Evolutionary conservation across 1,140 invertebrate species (phyloP).

Genomic region (Zaprionus vittiger): DNA sequence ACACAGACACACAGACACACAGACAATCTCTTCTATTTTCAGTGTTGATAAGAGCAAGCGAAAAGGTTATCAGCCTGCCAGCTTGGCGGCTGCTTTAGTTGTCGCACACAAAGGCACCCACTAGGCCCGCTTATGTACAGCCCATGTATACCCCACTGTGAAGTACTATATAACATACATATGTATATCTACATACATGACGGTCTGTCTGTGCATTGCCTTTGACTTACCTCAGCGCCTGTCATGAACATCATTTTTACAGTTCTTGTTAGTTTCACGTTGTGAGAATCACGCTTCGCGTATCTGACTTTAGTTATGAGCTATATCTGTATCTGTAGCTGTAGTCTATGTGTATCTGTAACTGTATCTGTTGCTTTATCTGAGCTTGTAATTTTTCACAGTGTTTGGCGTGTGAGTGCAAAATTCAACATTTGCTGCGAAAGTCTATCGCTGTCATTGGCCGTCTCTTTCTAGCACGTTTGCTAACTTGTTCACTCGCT

Average conservation of each 20-base stretch:
- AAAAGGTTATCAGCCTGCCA: constrained; percentile 59
- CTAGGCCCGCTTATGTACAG: constrained; percentile 2
- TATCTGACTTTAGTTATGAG: constrained; percentile 20
- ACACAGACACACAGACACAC: neutral
- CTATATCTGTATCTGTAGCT: constrained; percentile 39
- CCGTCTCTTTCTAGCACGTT: constrained; percentile 56
- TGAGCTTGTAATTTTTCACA: constrained; percentile 29
- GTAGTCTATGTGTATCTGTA: constrained; percentile 15
- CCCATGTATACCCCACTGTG: neutral
- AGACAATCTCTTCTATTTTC: constrained; percentile 20
- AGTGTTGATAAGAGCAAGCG: constrained; percentile 56
- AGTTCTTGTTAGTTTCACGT: constrained; percentile 34
- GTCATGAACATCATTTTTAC: constrained; percentile 69
- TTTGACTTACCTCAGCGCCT: constrained; percentile 63
- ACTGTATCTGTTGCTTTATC: constrained; percentile 35
- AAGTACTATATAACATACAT: constrained; percentile 11
- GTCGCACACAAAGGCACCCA: constrained; percentile 27
- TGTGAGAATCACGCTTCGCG: constrained; percentile 33
- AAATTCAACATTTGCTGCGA: constrained; percentile 66
- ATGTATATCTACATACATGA: neutral
- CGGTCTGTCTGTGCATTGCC: neutral
- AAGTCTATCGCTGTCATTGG: constrained; percentile 59
- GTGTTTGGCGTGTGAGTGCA: constrained; percentile 54
- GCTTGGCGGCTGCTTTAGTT: constrained; percentile 51
- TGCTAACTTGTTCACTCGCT: constrained; percentile 22